Evolutionary conservation across 2,888 invertebrate genomes (phyloP).

Genomic region (Aphelenchoides bicaudatus): DNA sequence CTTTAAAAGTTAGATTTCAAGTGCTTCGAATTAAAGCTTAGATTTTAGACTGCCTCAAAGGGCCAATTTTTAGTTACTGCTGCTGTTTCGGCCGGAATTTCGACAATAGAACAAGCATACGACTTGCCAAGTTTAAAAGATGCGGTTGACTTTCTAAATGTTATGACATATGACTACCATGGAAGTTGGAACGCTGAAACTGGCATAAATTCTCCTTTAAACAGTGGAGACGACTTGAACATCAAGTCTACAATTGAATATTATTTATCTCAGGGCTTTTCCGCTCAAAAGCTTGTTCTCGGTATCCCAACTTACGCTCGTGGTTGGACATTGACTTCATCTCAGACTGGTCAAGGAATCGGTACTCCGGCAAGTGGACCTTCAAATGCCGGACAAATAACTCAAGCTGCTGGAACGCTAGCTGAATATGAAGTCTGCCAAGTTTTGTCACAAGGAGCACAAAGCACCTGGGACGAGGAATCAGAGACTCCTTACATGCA

Average conservation of each 20-base stretch:
- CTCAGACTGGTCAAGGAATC: slow-evolving; percentile 31
- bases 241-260: slow-evolving; percentile 4
- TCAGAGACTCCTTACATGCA: slow-evolving; percentile 58
- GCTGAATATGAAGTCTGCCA: slow-evolving; percentile 76
- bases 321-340: slow-evolving; percentile 47
- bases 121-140: slow-evolving; percentile 8
- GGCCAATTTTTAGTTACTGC: slow-evolving; percentile 14
- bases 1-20: not conserved
- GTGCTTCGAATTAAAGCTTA: no score
- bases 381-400: slow-evolving; percentile 61
- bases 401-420: slow-evolving; percentile 87
- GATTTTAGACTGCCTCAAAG: not conserved
- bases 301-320: slow-evolving; percentile 57
- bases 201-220: slow-evolving; percentile 10
- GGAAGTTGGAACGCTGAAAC: slow-evolving; percentile 13
- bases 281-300: slow-evolving; percentile 4
- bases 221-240: slow-evolving; percentile 1
- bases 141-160: slow-evolving; percentile 11
- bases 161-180: slow-evolving; percentile 22
- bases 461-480: slow-evolving; percentile 67
- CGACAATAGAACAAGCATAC: not conserved
- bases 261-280: not conserved
- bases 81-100: slow-evolving; percentile 17
- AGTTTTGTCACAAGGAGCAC: not conserved
- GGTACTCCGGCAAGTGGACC: slow-evolving; percentile 35